A percentile compares a stretch with the other conserved stretches of the same genome.
Conservation (phyloP, 2,797 vertebrate genomes). For the Steatocranus sp. region DNA sequence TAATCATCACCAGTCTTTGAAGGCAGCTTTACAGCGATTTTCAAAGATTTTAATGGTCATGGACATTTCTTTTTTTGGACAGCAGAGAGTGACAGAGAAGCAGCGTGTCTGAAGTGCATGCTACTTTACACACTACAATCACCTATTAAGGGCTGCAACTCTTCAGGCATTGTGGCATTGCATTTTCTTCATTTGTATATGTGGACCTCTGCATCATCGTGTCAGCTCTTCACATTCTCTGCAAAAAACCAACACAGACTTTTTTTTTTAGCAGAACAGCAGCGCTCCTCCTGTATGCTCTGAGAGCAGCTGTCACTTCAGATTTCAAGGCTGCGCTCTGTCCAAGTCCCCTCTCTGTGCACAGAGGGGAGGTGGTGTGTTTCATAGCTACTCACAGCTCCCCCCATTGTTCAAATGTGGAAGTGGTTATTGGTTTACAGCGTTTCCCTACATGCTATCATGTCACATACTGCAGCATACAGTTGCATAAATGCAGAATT, state of each 20-base stretch:
- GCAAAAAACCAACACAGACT: not conserved
- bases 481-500: not conserved
- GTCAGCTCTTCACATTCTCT: not conserved
- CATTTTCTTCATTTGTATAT: not conserved
- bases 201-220: not conserved
- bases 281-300: not conserved
- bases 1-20: conserved; percentile 9
- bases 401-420: conserved; percentile 42
- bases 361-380: not conserved
- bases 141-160: not conserved
- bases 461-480: not conserved
- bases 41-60: conserved; percentile 12
- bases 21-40: conserved; percentile 19
- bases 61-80: not conserved
- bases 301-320: conserved; percentile 41
- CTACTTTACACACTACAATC: not conserved
- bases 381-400: conserved; percentile 24
- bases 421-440: not conserved
- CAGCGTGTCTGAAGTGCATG: not conserved
- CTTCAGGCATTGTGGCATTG: not conserved
- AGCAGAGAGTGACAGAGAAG: not conserved
- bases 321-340: conserved; percentile 26
- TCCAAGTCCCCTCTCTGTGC: not conserved
- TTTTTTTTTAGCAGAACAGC: not conserved
- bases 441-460: not conserved